phyloP scores from a whole-genome alignment of 2,888 invertebrate species.

The Parochlus steinenii region DNA sequence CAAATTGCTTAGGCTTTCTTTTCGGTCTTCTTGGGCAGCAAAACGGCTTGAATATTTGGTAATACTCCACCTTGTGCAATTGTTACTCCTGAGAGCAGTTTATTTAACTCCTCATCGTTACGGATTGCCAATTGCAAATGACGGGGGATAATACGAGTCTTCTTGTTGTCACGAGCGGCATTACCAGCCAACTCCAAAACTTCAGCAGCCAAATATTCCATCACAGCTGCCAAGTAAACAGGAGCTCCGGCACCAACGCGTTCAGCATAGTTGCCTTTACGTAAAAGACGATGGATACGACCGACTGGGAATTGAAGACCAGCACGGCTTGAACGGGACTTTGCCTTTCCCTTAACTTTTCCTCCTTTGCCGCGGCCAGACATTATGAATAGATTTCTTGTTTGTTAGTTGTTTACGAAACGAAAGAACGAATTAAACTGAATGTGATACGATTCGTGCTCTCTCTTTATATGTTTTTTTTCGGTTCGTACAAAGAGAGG shows the following conservation, averaged over 20 bases:
- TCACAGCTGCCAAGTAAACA: slow-evolving; percentile 37
- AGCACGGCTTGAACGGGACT: slow-evolving; percentile 6
- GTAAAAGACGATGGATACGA: slow-evolving; percentile 2
- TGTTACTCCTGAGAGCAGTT: slow-evolving; percentile 57
- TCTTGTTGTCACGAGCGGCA: slow-evolving; percentile 45
- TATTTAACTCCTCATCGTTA: slow-evolving; percentile 70
- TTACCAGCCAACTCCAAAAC: slow-evolving; percentile 44
- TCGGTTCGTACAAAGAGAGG: neutral
- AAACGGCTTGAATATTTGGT: slow-evolving; percentile 44
- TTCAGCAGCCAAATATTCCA: slow-evolving; percentile 51
- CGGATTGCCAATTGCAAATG: slow-evolving; percentile 58
- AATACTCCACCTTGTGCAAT: slow-evolving; percentile 75
- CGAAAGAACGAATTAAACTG: neutral
- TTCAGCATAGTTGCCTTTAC: slow-evolving; percentile 5
- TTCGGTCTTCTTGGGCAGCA: slow-evolving; percentile 3
- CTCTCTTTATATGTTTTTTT: neutral
- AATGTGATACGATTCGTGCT: neutral
- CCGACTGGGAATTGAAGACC: slow-evolving; percentile 3
- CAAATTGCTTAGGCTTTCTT: neutral
- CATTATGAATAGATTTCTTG: slow-evolving; percentile 20
- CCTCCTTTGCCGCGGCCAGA: slow-evolving; percentile 29
- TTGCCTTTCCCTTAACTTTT: slow-evolving; percentile 4
- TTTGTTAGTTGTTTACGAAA: neutral
- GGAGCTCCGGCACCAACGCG: slow-evolving; percentile 32
- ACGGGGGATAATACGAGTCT: slow-evolving; percentile 27